phyloP scores from a whole-genome alignment of 1,140 invertebrate genomes.

The Ericerus pela region DNA sequence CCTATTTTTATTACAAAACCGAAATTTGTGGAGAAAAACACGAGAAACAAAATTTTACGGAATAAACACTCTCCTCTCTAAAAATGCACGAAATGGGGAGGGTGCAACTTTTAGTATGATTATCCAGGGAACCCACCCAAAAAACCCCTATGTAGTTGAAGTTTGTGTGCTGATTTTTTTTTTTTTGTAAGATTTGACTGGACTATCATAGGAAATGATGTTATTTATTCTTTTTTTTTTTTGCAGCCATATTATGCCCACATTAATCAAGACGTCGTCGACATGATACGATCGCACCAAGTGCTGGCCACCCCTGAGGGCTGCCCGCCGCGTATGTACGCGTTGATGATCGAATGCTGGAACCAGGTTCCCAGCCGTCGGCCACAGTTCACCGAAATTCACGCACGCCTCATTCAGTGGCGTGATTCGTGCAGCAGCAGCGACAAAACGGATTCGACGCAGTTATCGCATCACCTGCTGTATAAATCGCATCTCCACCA shows the following conservation, averaged over 20 bases:
- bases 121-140: too few species aligned
- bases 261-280: constrained; percentile 93
- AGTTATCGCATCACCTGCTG: neutral
- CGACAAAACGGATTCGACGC: neutral
- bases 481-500: neutral
- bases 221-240: neutral
- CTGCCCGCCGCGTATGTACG: constrained; percentile 79
- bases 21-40: too few species aligned
- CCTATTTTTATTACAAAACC: too few species aligned
- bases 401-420: constrained; percentile 22
- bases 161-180: neutral
- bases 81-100: too few species aligned
- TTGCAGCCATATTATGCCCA: constrained; percentile 79
- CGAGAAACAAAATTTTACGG: too few species aligned
- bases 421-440: constrained; percentile 1
- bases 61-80: too few species aligned
- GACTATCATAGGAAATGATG: neutral
- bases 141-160: too few species aligned
- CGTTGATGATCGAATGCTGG: constrained; percentile 96
- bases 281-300: constrained; percentile 86
- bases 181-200: neutral
- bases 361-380: constrained; percentile 76
- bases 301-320: constrained; percentile 82
- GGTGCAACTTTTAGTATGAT: too few species aligned
- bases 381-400: constrained; percentile 76